Base-by-base conservation (phyloP, 2,888 invertebrate genomes). In the Netelia fuscicornis region DNA sequence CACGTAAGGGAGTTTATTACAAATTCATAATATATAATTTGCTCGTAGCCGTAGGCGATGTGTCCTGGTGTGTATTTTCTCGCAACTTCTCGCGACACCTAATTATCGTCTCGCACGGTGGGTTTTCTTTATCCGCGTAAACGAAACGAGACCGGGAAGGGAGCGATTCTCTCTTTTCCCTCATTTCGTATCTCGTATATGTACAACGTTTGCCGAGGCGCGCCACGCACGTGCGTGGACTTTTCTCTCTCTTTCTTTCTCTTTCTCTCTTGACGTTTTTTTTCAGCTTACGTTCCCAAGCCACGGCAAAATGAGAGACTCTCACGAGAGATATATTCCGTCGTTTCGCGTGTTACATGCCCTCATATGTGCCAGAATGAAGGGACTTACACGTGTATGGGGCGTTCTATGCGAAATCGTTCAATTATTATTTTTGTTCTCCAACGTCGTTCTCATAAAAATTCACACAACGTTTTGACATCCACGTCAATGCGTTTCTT, bases 101-200 rank as follows among this genome's bases (percentile, higher is more conserved):
- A 84, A 84, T 84, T 84, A 81, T 84, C 84, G 76, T 81, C 52
- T 52, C n/a, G 58, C 68, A 2, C 44, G n/a, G 56, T 44, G 30
- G 42, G 30, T 37, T 60, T 60, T 62, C 60, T 72, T 23, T 81
- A 71, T 81, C 56, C 30, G 58, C 52, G 13, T 44, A 81, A 74
- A 64, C 56, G 56, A 56, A 65, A 54, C 75, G 75, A 54, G 75
- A 30, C 9, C 20, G n/a, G 67, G 30, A 8, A n/a, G 54, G 13
- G 60, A 65, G 56, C 9, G 25, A 30, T 56, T 58, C 56, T 56
- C 62, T 13, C 62, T 60, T 23, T 11, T 60, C 23, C 10, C 58
- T 60, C 23, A 23, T 8, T 23, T 23, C 10, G 23, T 23, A 20
- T 10, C 58, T 60, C 20, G 11, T 65, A 65, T 65, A 65, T 44